Evolutionary conservation across 2,113 vertebrate species (phyloP).

Genomic region (Python bivittatus): DNA sequence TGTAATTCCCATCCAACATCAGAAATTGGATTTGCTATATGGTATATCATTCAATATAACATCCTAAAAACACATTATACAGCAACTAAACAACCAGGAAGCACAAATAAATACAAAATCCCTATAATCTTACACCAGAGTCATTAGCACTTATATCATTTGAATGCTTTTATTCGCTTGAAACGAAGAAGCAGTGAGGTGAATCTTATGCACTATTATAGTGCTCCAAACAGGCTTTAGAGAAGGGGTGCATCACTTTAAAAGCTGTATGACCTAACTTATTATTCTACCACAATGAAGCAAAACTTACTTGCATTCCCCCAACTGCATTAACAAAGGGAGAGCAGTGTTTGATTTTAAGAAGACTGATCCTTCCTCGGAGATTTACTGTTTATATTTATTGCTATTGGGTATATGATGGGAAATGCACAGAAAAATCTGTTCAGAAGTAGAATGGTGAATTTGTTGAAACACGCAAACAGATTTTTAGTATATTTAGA

Average conservation of each 20-base stretch:
- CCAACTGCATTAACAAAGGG: conserved; percentile 4
- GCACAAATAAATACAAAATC: neutral
- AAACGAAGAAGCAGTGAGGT: conserved; percentile 26
- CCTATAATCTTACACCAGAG: neutral
- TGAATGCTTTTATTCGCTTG: neutral
- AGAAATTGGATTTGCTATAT: conserved; percentile 17
- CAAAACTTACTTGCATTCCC: conserved; percentile 27
- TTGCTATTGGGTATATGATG: neutral
- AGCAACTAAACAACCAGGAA: conserved; percentile 8
- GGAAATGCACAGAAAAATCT: neutral
- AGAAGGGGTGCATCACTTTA: neutral
- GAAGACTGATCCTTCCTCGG: neutral
- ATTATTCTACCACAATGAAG: conserved; percentile 13
- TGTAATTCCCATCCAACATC: neutral
- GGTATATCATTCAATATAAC: neutral
- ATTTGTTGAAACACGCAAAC: neutral
- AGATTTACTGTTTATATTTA: neutral
- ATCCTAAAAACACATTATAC: conserved; percentile 4
- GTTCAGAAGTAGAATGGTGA: neutral
- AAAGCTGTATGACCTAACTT: conserved; percentile 12
- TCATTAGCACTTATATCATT: conserved; percentile 8
- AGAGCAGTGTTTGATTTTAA: conserved; percentile 7
- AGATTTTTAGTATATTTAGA: neutral
- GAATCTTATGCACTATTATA: conserved; percentile 25
- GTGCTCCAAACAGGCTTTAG: conserved; percentile 2